phyloP scores from a whole-genome alignment of 64 coral and sea anemone genomes.

The Orbicella faveolata region DNA sequence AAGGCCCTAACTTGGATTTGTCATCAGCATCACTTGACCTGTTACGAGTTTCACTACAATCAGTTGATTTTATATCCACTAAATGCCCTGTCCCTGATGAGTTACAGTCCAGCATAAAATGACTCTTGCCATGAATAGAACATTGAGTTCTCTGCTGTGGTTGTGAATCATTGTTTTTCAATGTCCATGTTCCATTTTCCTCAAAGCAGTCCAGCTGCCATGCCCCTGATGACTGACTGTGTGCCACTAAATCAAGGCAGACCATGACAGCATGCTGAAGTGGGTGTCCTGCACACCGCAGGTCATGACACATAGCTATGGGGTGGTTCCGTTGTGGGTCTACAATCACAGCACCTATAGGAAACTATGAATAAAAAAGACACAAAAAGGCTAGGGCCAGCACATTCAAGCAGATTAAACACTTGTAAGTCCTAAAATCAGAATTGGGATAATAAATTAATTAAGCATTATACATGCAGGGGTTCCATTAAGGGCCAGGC shows the following conservation, averaged over 20 bases:
- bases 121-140: neutral
- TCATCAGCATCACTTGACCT: neutral
- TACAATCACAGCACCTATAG: slow-evolving; percentile 74
- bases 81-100: neutral
- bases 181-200: slow-evolving; percentile 26
- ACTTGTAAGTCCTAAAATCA: too few species aligned
- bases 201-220: slow-evolving; percentile 54
- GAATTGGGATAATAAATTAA: too few species aligned
- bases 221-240: slow-evolving; percentile 71
- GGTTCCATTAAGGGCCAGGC: too few species aligned
- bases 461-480: too few species aligned
- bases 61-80: neutral
- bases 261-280: slow-evolving; percentile 96
- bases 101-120: neutral
- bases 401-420: neutral
- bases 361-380: slow-evolving; percentile 48
- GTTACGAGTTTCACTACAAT: neutral
- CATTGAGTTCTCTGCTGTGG: neutral
- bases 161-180: neutral
- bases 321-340: slow-evolving; percentile 65
- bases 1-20: slow-evolving; percentile 46
- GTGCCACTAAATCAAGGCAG: slow-evolving; percentile 90
- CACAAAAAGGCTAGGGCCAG: neutral
- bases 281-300: slow-evolving; percentile 66
- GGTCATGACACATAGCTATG: slow-evolving; percentile 72